Conservation (phyloP, 2,888 invertebrate species). For the Euclidia mi region DNA sequence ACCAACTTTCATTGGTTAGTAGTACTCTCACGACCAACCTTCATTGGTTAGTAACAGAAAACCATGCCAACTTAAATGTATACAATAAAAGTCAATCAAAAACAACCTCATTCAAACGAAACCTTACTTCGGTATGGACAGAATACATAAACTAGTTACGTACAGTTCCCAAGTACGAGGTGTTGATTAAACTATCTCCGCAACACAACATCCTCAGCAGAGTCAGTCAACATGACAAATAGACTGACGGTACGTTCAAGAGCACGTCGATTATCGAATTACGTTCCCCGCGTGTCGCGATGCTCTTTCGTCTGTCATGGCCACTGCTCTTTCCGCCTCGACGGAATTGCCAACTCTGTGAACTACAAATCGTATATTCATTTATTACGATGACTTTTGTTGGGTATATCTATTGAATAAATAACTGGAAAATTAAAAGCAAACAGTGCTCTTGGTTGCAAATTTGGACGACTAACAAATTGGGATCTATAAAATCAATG, state of each 20-base stretch:
- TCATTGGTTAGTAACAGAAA: no score
- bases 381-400: neutral
- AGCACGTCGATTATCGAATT: slow-evolving; percentile 88
- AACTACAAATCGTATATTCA: neutral
- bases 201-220: slow-evolving; percentile 51
- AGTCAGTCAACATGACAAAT: slow-evolving; percentile 77
- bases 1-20: no score
- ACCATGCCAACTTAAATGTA: no score
- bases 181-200: slow-evolving; percentile 39
- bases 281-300: slow-evolving; percentile 77
- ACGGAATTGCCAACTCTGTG: slow-evolving; percentile 53
- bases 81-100: no score
- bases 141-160: neutral
- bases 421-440: no score
- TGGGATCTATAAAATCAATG: no score
- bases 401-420: no score
- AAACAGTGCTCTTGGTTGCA: no score
- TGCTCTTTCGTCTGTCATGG: slow-evolving; percentile 88
- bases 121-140: neutral
- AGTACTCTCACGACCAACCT: no score
- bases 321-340: slow-evolving; percentile 74
- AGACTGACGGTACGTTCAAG: slow-evolving; percentile 82
- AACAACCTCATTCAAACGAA: slow-evolving; percentile 8
- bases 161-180: slow-evolving; percentile 16
- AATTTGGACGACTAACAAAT: no score